These are phyloP conservation scores for Misgurnus anguillicaudatus DNA, from an alignment of 2,113 vertebrate species.

Conservation along the genomic window DNA sequence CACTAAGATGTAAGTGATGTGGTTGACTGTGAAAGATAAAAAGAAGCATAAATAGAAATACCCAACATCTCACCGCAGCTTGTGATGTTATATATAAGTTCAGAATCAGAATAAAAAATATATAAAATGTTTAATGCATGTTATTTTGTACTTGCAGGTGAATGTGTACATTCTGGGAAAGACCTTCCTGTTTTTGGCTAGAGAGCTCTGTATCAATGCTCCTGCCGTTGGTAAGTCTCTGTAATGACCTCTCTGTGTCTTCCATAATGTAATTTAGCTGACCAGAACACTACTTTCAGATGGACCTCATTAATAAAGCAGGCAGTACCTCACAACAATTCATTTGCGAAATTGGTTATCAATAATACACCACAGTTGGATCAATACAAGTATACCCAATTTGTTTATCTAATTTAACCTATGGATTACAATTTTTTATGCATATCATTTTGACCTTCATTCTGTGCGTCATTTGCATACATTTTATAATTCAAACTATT, in stretches of 20 bases:
- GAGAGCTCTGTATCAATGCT: conserved; percentile 96
- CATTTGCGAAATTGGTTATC: conserved; percentile 32
- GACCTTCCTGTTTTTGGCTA: conserved; percentile 92
- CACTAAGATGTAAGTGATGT: too few relatives aligned
- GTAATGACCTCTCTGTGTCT: conserved; percentile 29
- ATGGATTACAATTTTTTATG: background rate
- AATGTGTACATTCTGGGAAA: conserved; percentile 97
- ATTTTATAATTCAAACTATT: conserved; percentile 14
- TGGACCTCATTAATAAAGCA: conserved; percentile 31
- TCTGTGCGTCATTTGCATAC: background rate
- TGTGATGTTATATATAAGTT: background rate
- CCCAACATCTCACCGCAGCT: too few relatives aligned
- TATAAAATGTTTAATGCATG: background rate
- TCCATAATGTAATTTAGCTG: conserved; percentile 3
- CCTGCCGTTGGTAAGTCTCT: conserved; percentile 87
- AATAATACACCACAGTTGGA: conserved; percentile 5
- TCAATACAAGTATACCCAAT: conserved; percentile 15
- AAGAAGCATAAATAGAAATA: too few relatives aligned
- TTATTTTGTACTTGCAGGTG: conserved; percentile 74
- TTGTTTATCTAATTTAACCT: conserved; percentile 1
- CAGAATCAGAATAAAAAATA: background rate
- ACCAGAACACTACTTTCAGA: background rate
- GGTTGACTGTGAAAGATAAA: too few relatives aligned
- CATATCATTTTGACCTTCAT: background rate
- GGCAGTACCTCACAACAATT: conserved; percentile 14